Conservation (phyloP, 2,888 invertebrate genomes). For the Patella caerulea region DNA sequence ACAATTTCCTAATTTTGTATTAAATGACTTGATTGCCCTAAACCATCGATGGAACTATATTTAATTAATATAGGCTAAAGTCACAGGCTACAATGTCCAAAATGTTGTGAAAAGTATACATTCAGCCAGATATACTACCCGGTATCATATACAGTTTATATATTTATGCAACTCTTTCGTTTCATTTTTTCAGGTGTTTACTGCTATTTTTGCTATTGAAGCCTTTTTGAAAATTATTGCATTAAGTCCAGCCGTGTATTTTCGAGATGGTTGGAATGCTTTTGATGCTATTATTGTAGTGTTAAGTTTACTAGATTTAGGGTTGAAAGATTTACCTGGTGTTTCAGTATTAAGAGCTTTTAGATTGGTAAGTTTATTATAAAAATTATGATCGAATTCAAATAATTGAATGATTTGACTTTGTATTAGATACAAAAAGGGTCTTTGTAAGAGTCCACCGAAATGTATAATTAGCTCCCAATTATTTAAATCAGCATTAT, state of each 20-base stretch:
- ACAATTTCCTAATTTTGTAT: too few relatives aligned
- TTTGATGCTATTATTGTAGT: slow-evolving; percentile 99
- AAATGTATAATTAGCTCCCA: too few relatives aligned
- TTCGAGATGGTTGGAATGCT: slow-evolving; percentile 99
- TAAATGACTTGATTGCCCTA: too few relatives aligned
- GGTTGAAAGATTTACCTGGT: slow-evolving; percentile 94
- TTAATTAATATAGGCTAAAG: too few relatives aligned
- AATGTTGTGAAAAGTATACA: too few relatives aligned
- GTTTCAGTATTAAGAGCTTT: slow-evolving; percentile 97
- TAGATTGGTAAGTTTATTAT: slow-evolving; percentile 87
- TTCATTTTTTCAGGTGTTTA: slow-evolving; percentile 85
- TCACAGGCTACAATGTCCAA: too few relatives aligned
- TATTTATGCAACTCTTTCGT: too few relatives aligned
- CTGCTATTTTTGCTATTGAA: slow-evolving; percentile 96
- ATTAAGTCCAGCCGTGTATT: slow-evolving; percentile 96
- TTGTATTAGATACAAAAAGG: neutral
- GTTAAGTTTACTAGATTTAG: slow-evolving; percentile 92
- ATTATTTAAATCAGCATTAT: too few relatives aligned
- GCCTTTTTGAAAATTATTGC: slow-evolving; percentile 94
- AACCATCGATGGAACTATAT: too few relatives aligned
- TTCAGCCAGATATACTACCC: too few relatives aligned
- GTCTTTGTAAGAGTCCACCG: neutral
- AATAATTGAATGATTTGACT: neutral
- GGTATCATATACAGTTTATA: too few relatives aligned
- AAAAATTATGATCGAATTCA: neutral